A percentile compares a stretch with the other conserved stretches of the same genome.
Conservation (phyloP, 2,888 invertebrate species). For the Drosophila pseudotakahashii region DNA sequence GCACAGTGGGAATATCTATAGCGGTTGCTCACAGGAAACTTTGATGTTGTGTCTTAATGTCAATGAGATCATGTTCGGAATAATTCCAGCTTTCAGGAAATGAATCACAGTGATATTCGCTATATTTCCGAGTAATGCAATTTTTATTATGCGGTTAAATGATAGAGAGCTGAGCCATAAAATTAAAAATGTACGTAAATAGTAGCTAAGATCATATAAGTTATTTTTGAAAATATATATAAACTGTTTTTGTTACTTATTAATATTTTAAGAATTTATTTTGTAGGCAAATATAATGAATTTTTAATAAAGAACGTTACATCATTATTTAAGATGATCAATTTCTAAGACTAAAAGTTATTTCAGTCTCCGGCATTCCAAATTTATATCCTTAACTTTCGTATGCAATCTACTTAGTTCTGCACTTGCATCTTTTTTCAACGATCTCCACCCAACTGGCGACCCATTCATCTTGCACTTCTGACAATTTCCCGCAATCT, state of each 20-base stretch:
- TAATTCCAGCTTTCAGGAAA: conserved; percentile 1
- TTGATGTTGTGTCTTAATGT: background rate
- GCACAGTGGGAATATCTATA: background rate
- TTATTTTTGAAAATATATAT: too few relatives aligned
- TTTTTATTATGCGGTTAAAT: background rate
- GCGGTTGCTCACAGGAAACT: background rate
- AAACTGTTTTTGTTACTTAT: too few relatives aligned
- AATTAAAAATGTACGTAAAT: background rate
- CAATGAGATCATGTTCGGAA: conserved; percentile 17
- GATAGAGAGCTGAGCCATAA: background rate
- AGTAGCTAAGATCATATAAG: too few relatives aligned
- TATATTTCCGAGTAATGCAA: background rate
- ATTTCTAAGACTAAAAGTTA: background rate
- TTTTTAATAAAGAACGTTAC: too few relatives aligned
- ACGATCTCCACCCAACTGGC: conserved; percentile 24
- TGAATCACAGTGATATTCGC: conserved; percentile 1
- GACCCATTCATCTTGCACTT: conserved; percentile 36
- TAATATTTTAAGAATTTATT: too few relatives aligned
- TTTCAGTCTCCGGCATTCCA: background rate
- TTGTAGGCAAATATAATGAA: background rate
- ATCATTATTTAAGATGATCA: too few relatives aligned
- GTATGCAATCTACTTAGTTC: background rate
- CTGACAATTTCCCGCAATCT: conserved; percentile 41
- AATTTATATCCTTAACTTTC: background rate
- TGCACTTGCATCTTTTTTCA: conserved; percentile 3